Base-by-base conservation (phyloP, 2,888 invertebrate species). In the Pandemis heparana region DNA sequence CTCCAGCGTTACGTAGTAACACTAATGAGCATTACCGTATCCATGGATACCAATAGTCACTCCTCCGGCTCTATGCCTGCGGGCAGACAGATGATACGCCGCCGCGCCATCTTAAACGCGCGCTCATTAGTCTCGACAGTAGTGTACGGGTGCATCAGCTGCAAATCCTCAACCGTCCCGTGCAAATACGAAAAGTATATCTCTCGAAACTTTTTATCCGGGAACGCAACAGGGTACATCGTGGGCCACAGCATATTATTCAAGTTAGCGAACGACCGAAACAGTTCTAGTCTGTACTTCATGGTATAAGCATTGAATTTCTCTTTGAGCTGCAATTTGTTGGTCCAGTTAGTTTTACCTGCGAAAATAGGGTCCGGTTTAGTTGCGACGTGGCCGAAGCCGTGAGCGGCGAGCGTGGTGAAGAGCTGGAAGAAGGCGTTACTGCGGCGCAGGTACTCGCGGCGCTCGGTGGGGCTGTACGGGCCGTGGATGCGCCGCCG, bases 141-240 rank as follows among this genome's bases (percentile, higher is more conserved):
- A 75, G 78, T 84, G 75, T 92, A 94, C 8, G 93, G 92, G 76
- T 88, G 87, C 80, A 92, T 84, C 23, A 93, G 63, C 23, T 84
- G 82, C 12, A 93, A 43, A 61, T 94, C 90, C 67, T 89, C 86
- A 5, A 86, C 68, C 51, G 82, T 82, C 8, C 79, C 80, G 69
- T 79, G 87, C 60, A 92, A 75, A 78, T 94, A 94, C 0, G 92
- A 89, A 81, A 90, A 93, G 80, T 84, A 94, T 80, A 92, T 92
- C 79, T 92, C 89, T 0, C 94, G 84, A 79, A 93, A 94, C 62
- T 87, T 91, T 75, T 91, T 92, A 76, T 92, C 92, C 0, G 92
- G 92, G 48, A 89, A 86, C 76, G 91, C 82, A 1, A 89, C 86
- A 68, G 90, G 91, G 70, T 76, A 92, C 92, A 94, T 93, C 1